Conservation (phyloP, 2,797 vertebrate genomes). For the Nannoperca obscura region DNA sequence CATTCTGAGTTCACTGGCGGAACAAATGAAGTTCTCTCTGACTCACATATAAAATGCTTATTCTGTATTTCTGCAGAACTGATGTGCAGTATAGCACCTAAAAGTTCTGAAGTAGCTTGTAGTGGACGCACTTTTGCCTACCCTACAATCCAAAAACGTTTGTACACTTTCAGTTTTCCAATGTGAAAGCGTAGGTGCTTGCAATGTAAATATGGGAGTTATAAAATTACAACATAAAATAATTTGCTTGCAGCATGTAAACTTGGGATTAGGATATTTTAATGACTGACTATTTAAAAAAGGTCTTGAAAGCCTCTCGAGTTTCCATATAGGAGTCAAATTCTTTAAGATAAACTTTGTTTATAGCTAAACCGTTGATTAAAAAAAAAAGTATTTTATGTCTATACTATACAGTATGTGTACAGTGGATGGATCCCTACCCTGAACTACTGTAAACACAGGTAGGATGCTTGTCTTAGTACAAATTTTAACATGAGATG, state of each 20-base stretch:
- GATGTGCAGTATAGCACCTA: conserved; percentile 27
- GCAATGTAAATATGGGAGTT: not conserved
- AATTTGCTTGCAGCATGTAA: not conserved
- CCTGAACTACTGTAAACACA: not conserved
- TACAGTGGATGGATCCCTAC: conserved; percentile 14
- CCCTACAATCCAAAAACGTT: not conserved
- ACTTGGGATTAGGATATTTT: not conserved
- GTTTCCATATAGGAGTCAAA: not conserved
- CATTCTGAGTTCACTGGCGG: conserved; percentile 60
- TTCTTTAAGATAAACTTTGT: not conserved
- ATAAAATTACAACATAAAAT: not conserved
- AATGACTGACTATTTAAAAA: not conserved
- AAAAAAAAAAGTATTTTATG: not conserved
- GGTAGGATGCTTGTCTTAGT: not conserved
- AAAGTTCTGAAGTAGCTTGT: conserved; percentile 28
- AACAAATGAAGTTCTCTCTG: conserved; percentile 73
- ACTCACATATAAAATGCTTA: conserved; percentile 60
- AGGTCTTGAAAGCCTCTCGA: not conserved
- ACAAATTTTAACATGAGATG: conserved; percentile 58
- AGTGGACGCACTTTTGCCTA: conserved; percentile 19
- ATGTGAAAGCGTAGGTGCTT: not conserved
- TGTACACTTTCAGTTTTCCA: not conserved
- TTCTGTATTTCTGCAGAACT: conserved; percentile 60
- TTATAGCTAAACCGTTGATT: not conserved
- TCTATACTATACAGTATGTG: not conserved